Conservation (phyloP, 2,113 vertebrate species). For the Scomber colias region DNA sequence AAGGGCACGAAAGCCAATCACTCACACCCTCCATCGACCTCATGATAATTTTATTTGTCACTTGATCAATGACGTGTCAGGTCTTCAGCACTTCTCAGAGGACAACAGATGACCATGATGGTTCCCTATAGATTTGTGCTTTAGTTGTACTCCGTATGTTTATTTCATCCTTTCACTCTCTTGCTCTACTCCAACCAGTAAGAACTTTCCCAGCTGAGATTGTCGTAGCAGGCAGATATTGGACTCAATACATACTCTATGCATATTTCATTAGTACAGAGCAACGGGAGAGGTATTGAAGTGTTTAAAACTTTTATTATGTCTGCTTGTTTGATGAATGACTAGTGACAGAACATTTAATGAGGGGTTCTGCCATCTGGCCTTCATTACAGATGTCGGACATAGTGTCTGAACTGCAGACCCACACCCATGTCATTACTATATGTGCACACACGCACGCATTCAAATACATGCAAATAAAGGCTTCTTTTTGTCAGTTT, state of each 20-base stretch:
- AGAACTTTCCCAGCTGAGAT: background rate
- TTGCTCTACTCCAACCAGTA: background rate
- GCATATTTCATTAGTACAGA: slow-evolving; percentile 62
- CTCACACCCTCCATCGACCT: slow-evolving; percentile 40
- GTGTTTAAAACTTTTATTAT: slow-evolving; percentile 55
- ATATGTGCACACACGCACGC: background rate
- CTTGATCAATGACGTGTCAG: slow-evolving; percentile 43
- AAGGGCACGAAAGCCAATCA: slow-evolving; percentile 36
- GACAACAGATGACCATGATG: background rate
- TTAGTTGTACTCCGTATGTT: slow-evolving; percentile 1
- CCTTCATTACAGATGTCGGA: slow-evolving; percentile 41
- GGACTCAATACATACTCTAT: slow-evolving; percentile 51
- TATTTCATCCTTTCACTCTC: slow-evolving; percentile 1
- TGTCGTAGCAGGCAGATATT: slow-evolving; percentile 44
- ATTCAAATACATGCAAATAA: slow-evolving; percentile 39
- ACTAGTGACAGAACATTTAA: slow-evolving; percentile 61
- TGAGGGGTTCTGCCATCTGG: slow-evolving; percentile 51
- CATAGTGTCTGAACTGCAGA: slow-evolving; percentile 12
- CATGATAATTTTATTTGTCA: slow-evolving; percentile 45
- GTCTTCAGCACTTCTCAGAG: slow-evolving; percentile 4
- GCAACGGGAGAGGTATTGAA: slow-evolving; percentile 18
- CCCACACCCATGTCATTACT: background rate
- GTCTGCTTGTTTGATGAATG: slow-evolving; percentile 64
- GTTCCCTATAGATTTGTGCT: slow-evolving; percentile 18
- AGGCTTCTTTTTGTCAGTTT: background rate